Percentiles rank a stretch among this genome's conserved stretches.
Evolutionary conservation across 2,797 vertebrate species (phyloP).

Genomic region (Pangasius djambal): DNA sequence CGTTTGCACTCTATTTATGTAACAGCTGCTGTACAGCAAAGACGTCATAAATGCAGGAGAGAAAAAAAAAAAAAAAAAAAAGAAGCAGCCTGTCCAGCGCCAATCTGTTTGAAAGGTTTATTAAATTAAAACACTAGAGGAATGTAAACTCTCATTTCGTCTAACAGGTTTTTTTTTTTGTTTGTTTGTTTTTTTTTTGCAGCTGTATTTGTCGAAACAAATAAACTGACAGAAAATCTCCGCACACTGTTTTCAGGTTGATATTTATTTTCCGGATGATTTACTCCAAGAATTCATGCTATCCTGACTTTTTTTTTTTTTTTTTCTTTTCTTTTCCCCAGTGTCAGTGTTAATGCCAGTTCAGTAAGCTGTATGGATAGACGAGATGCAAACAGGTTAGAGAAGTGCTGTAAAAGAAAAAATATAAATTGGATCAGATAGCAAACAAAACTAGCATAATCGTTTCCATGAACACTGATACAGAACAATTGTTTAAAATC

Average conservation of each 20-base stretch:
- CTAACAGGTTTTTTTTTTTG: background rate
- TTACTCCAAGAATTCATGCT: background rate
- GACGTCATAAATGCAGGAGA: conserved; percentile 53
- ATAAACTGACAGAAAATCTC: conserved; percentile 46
- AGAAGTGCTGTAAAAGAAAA: background rate
- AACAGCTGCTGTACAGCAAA: conserved; percentile 62
- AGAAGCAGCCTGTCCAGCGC: background rate
- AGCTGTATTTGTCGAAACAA: conserved; percentile 45
- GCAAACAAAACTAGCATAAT: background rate
- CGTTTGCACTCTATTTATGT: conserved; percentile 70
- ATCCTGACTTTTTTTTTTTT: background rate
- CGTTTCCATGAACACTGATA: background rate
- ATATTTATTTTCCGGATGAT: no score
- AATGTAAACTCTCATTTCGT: conserved; percentile 60
- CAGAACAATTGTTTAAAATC: background rate
- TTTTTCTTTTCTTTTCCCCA: background rate
- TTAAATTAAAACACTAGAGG: conserved; percentile 38
- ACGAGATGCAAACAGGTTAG: background rate
- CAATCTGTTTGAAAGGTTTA: background rate
- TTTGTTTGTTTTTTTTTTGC: conserved; percentile 12
- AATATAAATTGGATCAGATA: background rate
- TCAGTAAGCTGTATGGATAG: background rate
- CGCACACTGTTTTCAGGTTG: background rate
- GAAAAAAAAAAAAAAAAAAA: background rate
- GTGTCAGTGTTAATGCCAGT: background rate